phyloP scores from a whole-genome alignment of 2,888 invertebrate genomes.

The Andrena flavipes region DNA sequence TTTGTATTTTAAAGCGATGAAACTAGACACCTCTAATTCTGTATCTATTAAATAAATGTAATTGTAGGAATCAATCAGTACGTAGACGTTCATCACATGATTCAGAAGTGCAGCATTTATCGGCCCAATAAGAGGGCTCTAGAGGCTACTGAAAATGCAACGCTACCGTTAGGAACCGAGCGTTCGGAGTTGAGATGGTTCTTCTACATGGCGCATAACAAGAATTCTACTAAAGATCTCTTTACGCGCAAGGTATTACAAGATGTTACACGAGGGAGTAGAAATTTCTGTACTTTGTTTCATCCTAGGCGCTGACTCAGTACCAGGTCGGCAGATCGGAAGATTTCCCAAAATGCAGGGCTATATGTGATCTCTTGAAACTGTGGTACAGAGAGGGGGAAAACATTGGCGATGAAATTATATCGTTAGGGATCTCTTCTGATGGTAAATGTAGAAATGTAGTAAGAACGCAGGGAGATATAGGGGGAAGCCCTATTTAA shows the following conservation, averaged over 20 bases:
- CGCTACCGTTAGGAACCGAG: slow-evolving; percentile 86
- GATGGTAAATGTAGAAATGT: slow-evolving; percentile 84
- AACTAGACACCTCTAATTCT: not conserved
- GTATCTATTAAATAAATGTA: slow-evolving; percentile 2
- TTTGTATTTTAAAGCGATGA: slow-evolving; percentile 5
- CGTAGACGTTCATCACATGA: slow-evolving; percentile 86
- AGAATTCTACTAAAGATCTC: slow-evolving; percentile 83
- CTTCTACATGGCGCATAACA: slow-evolving; percentile 85
- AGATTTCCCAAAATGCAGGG: slow-evolving; percentile 80
- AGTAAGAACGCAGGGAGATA: not conserved
- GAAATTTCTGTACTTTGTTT: not conserved
- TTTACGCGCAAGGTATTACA: slow-evolving; percentile 83
- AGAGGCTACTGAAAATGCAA: slow-evolving; percentile 85
- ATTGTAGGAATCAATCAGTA: slow-evolving; percentile 85
- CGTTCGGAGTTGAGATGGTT: slow-evolving; percentile 86
- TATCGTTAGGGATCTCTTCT: slow-evolving; percentile 86
- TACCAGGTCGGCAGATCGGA: slow-evolving; percentile 74
- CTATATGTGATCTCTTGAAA: slow-evolving; percentile 85
- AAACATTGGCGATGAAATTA: slow-evolving; percentile 82
- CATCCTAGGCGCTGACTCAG: slow-evolving; percentile 51
- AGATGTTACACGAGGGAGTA: not conserved
- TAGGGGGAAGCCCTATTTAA: not conserved
- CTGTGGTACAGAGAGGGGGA: slow-evolving; percentile 85
- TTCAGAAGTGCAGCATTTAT: slow-evolving; percentile 86
- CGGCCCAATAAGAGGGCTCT: slow-evolving; percentile 86